phyloP scores from a whole-genome alignment of 23 tunicate genomes.

The Styela clava region DNA sequence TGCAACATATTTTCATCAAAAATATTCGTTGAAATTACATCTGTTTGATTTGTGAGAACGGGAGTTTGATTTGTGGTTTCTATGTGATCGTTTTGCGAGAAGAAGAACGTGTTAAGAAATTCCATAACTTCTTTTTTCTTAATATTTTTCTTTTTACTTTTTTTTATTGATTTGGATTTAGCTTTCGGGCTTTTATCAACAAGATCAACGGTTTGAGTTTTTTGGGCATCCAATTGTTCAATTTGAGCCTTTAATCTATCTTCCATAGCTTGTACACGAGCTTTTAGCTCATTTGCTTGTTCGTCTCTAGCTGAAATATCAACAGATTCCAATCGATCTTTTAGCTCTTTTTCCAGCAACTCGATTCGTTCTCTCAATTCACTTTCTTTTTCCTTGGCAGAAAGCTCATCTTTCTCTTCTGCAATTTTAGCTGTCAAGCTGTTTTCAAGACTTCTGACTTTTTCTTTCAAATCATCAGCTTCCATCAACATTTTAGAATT shows the following conservation, averaged over 20 bases:
- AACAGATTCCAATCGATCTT: not conserved
- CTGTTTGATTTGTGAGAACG: not conserved
- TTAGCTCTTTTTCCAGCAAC: slow-evolving; percentile 5
- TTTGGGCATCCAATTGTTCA: not conserved
- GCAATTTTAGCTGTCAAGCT: not conserved
- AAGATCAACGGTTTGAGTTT: not conserved
- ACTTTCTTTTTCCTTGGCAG: not conserved
- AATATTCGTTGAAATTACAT: not conserved
- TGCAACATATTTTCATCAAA: not conserved
- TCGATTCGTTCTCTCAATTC: slow-evolving; percentile 13
- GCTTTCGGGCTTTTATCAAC: no score
- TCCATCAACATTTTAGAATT: slow-evolving; percentile 22
- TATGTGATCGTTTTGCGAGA: slow-evolving; percentile 8
- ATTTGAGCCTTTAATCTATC: not conserved
- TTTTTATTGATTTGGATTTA: not conserved
- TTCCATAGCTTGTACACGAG: slow-evolving; percentile 18
- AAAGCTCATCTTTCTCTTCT: not conserved
- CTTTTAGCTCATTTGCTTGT: not conserved
- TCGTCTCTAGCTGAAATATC: not conserved
- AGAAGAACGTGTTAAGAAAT: not conserved
- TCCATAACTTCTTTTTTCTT: not conserved
- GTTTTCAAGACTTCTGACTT: slow-evolving; percentile 13
- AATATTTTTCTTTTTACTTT: not conserved
- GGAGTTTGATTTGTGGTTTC: not conserved
- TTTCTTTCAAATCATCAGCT: slow-evolving; percentile 10